These are phyloP conservation scores for Drosophila repleta DNA, from an alignment of 1,140 invertebrate genomes.

Conservation along the genomic window DNA sequence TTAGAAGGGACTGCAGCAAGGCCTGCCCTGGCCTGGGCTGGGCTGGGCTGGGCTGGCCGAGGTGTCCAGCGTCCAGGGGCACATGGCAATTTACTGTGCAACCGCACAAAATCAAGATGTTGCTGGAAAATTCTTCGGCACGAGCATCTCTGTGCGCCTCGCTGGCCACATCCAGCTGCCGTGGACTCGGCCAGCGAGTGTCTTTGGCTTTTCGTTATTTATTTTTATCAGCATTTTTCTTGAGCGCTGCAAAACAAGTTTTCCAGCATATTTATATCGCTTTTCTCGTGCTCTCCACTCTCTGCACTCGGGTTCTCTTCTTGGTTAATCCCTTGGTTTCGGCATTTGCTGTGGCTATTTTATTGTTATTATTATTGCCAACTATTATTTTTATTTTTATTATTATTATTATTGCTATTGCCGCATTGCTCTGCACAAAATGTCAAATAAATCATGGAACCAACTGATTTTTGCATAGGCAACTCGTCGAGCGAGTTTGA, in stretches of 20 bases:
- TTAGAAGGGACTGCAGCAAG: background rate
- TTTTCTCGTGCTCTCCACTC: slow-evolving; percentile 32
- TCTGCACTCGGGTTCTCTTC: background rate
- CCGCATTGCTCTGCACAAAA: slow-evolving; percentile 27
- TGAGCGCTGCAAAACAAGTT: slow-evolving; percentile 61
- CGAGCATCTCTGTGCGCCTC: slow-evolving; percentile 10
- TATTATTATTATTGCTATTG: slow-evolving; percentile 44
- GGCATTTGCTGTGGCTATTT: slow-evolving; percentile 38
- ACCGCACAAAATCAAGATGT: slow-evolving; percentile 68
- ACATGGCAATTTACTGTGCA: slow-evolving; percentile 41
- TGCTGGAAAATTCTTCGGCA: slow-evolving; percentile 70
- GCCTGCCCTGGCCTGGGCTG: background rate
- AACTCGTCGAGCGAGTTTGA: slow-evolving; percentile 9
- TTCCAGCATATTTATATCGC: slow-evolving; percentile 46
- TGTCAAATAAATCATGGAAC: slow-evolving; percentile 67
- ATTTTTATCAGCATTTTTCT: slow-evolving; percentile 73
- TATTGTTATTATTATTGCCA: slow-evolving; percentile 43
- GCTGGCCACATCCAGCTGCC: background rate
- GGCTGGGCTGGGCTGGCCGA: background rate
- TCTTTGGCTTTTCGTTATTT: slow-evolving; percentile 59
- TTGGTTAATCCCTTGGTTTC: slow-evolving; percentile 6
- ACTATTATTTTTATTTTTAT: slow-evolving; percentile 31
- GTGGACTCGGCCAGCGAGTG: background rate
- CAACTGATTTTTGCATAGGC: slow-evolving; percentile 49
- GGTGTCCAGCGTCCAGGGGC: slow-evolving; percentile 22